These are phyloP conservation scores for Lottia scabra DNA, from an alignment of 2,888 invertebrate genomes.

Conservation along the genomic window DNA sequence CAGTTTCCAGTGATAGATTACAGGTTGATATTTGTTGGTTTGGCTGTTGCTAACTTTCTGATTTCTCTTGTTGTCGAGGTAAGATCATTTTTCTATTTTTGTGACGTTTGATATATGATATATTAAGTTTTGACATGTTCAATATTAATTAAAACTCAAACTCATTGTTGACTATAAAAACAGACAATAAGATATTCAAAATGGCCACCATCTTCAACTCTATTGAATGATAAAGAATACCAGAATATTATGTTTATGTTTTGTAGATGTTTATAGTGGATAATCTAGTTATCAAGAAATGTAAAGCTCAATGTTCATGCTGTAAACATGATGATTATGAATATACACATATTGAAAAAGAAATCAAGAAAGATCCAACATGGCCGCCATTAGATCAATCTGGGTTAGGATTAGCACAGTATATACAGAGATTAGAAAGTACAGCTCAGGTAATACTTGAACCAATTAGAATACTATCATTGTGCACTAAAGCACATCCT, in stretches of 20 bases:
- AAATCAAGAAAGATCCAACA: constrained; percentile 46
- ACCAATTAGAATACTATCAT: no score
- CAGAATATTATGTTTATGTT: neutral
- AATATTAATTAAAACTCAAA: no score
- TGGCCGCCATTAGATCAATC: constrained; percentile 56
- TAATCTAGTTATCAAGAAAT: constrained; percentile 39
- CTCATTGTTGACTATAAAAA: no score
- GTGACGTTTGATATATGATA: neutral
- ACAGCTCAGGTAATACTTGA: neutral
- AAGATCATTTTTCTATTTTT: constrained; percentile 15
- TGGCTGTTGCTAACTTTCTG: constrained; percentile 71
- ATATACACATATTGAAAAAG: constrained; percentile 56
- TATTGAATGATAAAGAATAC: neutral
- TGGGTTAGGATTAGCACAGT: neutral
- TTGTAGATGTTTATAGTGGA: constrained; percentile 55
- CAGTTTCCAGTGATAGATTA: constrained; percentile 70
- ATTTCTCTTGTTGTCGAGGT: constrained; percentile 72
- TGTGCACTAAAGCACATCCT: no score
- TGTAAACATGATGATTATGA: constrained; percentile 40
- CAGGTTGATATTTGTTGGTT: constrained; percentile 73
- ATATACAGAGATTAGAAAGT: constrained; percentile 4
- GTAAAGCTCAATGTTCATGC: constrained; percentile 22
- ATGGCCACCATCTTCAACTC: neutral
- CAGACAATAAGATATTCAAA: neutral
- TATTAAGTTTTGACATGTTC: no score